Evolutionary conservation across 2,888 invertebrate genomes (phyloP).

Genomic region (Rhingia rostrata): DNA sequence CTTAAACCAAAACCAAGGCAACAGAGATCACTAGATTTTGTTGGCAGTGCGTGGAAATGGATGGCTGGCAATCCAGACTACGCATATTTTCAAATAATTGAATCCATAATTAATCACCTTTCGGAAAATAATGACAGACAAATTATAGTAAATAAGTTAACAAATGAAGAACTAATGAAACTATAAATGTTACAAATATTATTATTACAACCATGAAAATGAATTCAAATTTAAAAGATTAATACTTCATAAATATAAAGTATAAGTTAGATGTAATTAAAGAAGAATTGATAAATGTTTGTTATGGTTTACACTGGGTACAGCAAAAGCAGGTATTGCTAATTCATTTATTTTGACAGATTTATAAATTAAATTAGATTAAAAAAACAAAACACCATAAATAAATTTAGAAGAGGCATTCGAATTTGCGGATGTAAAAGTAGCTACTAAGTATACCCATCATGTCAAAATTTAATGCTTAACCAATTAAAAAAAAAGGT

Average conservation of each 20-base stretch:
- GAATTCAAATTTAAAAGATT: too few species aligned
- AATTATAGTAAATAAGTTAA: slow-evolving; percentile 7
- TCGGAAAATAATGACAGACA: not conserved
- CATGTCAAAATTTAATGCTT: not conserved
- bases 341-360: not conserved
- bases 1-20: slow-evolving; percentile 1
- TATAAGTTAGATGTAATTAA: too few species aligned
- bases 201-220: slow-evolving; percentile 9
- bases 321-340: not conserved
- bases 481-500: not conserved
- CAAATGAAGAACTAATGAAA: slow-evolving; percentile 32
- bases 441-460: not conserved
- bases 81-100: too few species aligned
- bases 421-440: not conserved
- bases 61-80: too few species aligned
- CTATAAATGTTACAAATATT: slow-evolving; percentile 35
- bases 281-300: not conserved
- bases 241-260: not conserved
- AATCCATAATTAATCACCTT: not conserved
- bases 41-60: slow-evolving; percentile 8
- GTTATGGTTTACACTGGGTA: not conserved
- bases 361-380: not conserved
- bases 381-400: not conserved
- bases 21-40: not conserved
- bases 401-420: not conserved